A percentile compares a stretch with the other conserved stretches of the same genome.
Conservation (phyloP, 2,113 vertebrate genomes). For the Syngnathoides biaculeatus region DNA sequence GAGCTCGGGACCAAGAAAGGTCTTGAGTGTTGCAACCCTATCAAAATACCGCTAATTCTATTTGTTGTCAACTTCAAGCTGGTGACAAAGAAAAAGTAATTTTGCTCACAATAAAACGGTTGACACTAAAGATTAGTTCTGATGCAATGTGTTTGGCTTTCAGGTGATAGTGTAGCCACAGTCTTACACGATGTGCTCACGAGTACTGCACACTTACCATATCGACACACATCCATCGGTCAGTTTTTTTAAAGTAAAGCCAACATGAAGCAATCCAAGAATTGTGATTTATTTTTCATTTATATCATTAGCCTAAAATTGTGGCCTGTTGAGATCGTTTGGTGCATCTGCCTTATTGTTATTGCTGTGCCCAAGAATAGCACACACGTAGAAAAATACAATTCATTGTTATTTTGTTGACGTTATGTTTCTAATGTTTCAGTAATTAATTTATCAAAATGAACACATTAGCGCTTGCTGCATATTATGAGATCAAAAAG, state of each 20-base stretch:
- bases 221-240: too few relatives aligned
- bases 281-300: neutral
- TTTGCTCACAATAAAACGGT: neutral
- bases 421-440: neutral
- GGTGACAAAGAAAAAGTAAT: neutral
- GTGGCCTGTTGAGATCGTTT: neutral
- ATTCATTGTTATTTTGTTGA: neutral
- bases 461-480: neutral
- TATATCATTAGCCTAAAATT: neutral
- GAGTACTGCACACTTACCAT: too few relatives aligned
- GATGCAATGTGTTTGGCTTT: too few relatives aligned
- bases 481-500: neutral
- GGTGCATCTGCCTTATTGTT: neutral
- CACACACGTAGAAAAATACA: neutral
- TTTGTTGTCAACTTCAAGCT: neutral
- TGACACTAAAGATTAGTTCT: neutral
- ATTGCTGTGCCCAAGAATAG: neutral
- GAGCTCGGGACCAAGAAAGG: too few relatives aligned
- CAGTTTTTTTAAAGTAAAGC: neutral
- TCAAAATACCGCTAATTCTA: neutral
- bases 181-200: too few relatives aligned
- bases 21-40: too few relatives aligned
- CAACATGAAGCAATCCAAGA: neutral
- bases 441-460: neutral
- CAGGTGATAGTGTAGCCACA: too few relatives aligned